Base-by-base conservation (phyloP, 1,140 invertebrate genomes). In the Bombus sibiricus region DNA sequence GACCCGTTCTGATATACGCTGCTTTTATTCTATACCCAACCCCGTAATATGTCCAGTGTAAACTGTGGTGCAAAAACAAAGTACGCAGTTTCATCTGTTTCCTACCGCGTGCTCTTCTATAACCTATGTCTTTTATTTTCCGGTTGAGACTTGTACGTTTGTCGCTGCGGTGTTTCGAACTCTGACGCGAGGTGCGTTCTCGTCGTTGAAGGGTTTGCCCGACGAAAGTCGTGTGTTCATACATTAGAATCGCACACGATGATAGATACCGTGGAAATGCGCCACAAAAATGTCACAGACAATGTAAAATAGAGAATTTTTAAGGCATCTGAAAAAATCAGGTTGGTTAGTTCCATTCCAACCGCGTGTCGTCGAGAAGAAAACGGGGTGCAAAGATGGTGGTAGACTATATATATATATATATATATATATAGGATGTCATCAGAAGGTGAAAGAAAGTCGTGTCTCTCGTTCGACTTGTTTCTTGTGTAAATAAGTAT, bases 21-120 rank as follows among this genome's bases (percentile, higher is more conserved):
- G 83, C 39, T 34, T 85, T 71, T 76, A 80, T 81, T 47, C 83
- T 89, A 88, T 89, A 62, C 43, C 68, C 73, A 34, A 18, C 39
- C 34, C 25, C 22, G 25, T 85, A 68, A 86, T 59, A 57, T 28
- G 25, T 62, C 43, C 43, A 83, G 13, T 22, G 37, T 81, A 85
- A 88, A 88, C 71, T 77, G n/a, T 9, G 32, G 41, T 41, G 72
- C 9, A 39, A 77, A 73, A 34, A 76, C 32, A 37, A 34, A 32
- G 22, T 53, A 28, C 41, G 28, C 32, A n/a, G 64, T 83, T 64
- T 69, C 13, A 8, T 34, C 1, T 25, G 22, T 4, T 12, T 3
- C 2, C 32, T 34, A 66, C 68, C 47, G 47, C 37, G 28, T 41
- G 34, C 39, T 62, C 39, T 43, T 47, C 13, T 47, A 28, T 43